These are phyloP conservation scores for Hypolimnas misippus DNA, from an alignment of 2,888 invertebrate genomes.

Conservation along the genomic window DNA sequence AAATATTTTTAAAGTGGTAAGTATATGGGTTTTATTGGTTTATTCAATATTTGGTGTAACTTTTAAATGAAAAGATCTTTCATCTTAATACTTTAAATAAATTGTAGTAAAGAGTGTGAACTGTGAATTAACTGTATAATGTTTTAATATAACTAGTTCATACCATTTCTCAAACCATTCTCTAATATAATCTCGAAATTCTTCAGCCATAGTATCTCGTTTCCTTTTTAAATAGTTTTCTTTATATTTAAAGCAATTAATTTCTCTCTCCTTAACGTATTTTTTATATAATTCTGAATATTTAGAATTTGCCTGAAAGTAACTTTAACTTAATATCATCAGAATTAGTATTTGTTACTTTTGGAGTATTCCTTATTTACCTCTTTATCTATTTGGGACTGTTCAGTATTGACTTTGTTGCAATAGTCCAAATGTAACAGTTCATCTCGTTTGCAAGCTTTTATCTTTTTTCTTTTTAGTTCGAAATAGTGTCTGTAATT, in stretches of 20 bases:
- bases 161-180: constrained; percentile 71
- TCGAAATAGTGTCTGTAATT: constrained; percentile 58
- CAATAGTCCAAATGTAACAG: constrained; percentile 54
- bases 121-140: no score
- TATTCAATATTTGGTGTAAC: no score
- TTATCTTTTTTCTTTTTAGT: constrained; percentile 57
- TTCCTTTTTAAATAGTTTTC: constrained; percentile 49
- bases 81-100: no score
- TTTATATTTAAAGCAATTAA: constrained; percentile 49
- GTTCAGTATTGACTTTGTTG: constrained; percentile 37
- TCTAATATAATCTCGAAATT: constrained; percentile 60
- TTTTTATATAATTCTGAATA: constrained; percentile 12
- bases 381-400: constrained; percentile 45
- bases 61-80: no score
- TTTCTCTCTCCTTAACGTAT: constrained; percentile 52
- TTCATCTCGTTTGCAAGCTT: constrained; percentile 55
- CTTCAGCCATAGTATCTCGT: constrained; percentile 53
- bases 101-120: no score
- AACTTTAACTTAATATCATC: not conserved
- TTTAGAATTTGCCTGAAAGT: constrained; percentile 4
- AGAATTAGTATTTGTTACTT: not conserved
- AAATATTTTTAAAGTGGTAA: no score
- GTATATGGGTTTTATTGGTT: no score
- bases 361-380: constrained; percentile 44
- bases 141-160: no score